Conservation (phyloP, 2,888 invertebrate species). For the Calephelis perditalis region DNA sequence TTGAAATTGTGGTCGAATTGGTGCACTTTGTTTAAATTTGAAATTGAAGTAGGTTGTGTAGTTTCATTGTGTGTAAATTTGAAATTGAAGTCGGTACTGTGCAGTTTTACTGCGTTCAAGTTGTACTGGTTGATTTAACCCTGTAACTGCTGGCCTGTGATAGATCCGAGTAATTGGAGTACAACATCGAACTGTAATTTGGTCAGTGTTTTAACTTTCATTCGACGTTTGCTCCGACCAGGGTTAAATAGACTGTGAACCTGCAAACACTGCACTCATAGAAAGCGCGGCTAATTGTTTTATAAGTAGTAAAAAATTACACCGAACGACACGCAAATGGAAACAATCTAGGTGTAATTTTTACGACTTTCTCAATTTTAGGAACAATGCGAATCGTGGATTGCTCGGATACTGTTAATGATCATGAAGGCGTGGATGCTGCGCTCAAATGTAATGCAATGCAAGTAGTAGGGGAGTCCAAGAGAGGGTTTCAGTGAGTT, state of each 20-base stretch:
- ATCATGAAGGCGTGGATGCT: no score
- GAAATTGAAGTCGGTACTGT: no score
- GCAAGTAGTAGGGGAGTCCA: no score
- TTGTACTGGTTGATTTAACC: no score
- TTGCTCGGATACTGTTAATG: neutral
- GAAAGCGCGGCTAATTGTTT: constrained; percentile 32
- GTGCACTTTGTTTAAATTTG: no score
- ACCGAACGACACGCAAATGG: constrained; percentile 7
- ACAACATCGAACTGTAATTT: constrained; percentile 21
- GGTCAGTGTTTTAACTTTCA: constrained; percentile 53
- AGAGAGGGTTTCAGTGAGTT: no score
- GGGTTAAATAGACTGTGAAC: constrained; percentile 70
- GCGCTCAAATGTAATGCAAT: no score
- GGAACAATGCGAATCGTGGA: constrained; percentile 1
- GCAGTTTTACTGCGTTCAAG: no score
- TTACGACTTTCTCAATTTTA: constrained; percentile 5
- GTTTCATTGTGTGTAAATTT: no score
- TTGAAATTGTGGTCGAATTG: no score
- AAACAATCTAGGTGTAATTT: neutral
- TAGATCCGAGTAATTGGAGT: constrained; percentile 1
- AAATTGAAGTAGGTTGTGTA: no score
- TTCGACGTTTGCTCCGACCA: constrained; percentile 47
- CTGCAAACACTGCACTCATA: constrained; percentile 36
- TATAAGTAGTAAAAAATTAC: constrained; percentile 15
- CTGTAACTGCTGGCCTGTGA: no score